Evolutionary conservation across 92 coral and sea anemone genomes (phyloP).

Genomic region (Epizoanthus rinbou): DNA sequence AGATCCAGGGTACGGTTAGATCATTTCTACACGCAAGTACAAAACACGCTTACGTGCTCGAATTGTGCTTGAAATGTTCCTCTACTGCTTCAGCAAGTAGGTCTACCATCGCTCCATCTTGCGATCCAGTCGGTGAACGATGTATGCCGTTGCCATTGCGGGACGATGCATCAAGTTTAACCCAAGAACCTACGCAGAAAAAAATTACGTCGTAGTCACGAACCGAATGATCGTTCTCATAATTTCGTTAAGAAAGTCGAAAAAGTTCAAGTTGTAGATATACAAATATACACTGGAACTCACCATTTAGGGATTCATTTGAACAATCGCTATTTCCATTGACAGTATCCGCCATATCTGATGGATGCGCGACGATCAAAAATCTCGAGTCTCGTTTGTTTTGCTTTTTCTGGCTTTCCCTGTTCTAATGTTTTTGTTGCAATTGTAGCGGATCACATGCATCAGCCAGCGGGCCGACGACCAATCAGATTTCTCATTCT

Average conservation of each 20-base stretch:
- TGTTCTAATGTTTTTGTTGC: slow-evolving; percentile 18
- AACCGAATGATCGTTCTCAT: not conserved
- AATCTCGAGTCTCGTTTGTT: not conserved
- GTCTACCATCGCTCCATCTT: slow-evolving; percentile 95
- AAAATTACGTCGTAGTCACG: slow-evolving; percentile 18
- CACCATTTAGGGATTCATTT: slow-evolving; percentile 91
- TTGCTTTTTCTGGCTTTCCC: slow-evolving; percentile 8
- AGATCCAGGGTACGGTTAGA: not conserved
- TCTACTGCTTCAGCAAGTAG: slow-evolving; percentile 94
- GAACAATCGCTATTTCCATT: slow-evolving; percentile 90
- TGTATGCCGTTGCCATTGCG: slow-evolving; percentile 86
- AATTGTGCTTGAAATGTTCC: slow-evolving; percentile 76
- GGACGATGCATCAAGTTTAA: slow-evolving; percentile 82
- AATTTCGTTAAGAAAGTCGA: slow-evolving; percentile 36
- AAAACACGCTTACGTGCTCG: slow-evolving; percentile 43
- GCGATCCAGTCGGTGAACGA: slow-evolving; percentile 86
- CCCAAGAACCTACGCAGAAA: slow-evolving; percentile 91
- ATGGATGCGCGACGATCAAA: not conserved
- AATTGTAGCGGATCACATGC: slow-evolving; percentile 25
- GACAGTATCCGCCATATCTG: slow-evolving; percentile 58
- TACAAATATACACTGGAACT: slow-evolving; percentile 25
- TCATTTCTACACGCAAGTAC: not conserved
- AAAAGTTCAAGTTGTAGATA: slow-evolving; percentile 16
- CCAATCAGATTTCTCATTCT: slow-evolving; percentile 14
- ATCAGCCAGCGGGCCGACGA: not conserved